These are phyloP conservation scores for Cebidichthys violaceus DNA, from an alignment of 2,113 vertebrate genomes.

Conservation along the genomic window DNA sequence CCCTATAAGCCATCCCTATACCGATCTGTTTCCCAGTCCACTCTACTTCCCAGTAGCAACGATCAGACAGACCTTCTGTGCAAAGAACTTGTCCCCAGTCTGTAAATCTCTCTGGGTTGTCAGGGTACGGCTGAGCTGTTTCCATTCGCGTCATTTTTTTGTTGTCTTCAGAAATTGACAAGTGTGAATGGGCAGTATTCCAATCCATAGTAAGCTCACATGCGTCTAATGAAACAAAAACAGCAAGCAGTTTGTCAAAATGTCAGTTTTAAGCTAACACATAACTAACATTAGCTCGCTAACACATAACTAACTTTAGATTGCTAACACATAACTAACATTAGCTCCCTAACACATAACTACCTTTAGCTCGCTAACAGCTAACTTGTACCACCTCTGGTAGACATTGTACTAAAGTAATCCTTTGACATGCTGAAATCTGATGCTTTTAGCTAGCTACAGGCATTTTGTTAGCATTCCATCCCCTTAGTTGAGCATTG, in stretches of 20 bases:
- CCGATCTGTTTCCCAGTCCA: slow-evolving; percentile 22
- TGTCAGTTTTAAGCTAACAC: too few species aligned
- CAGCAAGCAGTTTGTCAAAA: not conserved
- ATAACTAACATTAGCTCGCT: too few species aligned
- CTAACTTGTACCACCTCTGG: too few species aligned
- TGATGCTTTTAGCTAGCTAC: too few species aligned
- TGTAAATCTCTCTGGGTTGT: slow-evolving; percentile 48
- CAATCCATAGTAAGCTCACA: slow-evolving; percentile 36
- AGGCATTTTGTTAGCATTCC: too few species aligned
- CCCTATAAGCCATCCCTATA: slow-evolving; percentile 39
- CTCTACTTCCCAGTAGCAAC: slow-evolving; percentile 45
- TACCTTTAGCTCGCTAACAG: too few species aligned
- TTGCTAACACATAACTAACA: too few species aligned
- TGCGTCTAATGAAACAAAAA: slow-evolving; percentile 26
- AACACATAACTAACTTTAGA: too few species aligned
- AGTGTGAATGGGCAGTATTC: slow-evolving; percentile 29
- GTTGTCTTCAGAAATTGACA: slow-evolving; percentile 32
- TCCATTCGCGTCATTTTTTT: slow-evolving; percentile 10
- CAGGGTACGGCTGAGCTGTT: slow-evolving; percentile 34
- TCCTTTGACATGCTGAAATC: too few species aligned
- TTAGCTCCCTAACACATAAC: too few species aligned
- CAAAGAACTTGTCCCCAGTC: slow-evolving; percentile 52
- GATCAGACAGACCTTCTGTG: slow-evolving; percentile 11
- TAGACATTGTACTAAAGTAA: too few species aligned
- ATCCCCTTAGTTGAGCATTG: too few species aligned